Evolutionary conservation across 2,888 invertebrate species (phyloP).

Genomic region (Hyposoter dolosus): DNA sequence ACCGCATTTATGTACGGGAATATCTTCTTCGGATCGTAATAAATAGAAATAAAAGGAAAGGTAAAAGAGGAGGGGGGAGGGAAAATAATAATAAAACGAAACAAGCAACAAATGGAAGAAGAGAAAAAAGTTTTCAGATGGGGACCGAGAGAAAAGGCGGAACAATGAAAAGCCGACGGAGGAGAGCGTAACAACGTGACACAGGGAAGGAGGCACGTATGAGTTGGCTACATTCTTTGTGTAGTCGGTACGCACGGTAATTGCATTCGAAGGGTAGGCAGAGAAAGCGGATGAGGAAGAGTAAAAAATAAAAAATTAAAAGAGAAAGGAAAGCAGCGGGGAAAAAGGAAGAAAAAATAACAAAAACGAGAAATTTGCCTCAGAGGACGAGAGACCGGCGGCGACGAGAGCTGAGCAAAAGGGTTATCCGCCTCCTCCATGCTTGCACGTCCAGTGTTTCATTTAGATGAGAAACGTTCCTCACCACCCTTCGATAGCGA

Average conservation of each 20-base stretch:
- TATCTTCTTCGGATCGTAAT: constrained; percentile 51
- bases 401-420: constrained; percentile 66
- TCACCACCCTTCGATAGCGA: constrained; percentile 81
- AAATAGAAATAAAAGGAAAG: constrained; percentile 30
- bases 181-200: constrained; percentile 60
- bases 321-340: constrained; percentile 57
- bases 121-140: constrained; percentile 57
- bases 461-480: constrained; percentile 81
- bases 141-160: constrained; percentile 57
- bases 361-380: constrained; percentile 73
- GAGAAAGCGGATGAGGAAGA: constrained; percentile 65
- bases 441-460: constrained; percentile 77
- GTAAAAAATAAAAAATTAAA: constrained; percentile 54
- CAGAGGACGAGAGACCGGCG: constrained; percentile 70
- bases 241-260: constrained; percentile 66
- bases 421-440: constrained; percentile 68
- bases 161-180: constrained; percentile 61
- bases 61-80: constrained; percentile 6
- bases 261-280: constrained; percentile 69
- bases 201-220: constrained; percentile 55
- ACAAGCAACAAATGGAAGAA: constrained; percentile 22
- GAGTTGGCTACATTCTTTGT: constrained; percentile 67
- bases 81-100: constrained; percentile 27
- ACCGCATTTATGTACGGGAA: constrained; percentile 13
- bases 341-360: constrained; percentile 42